Conservation (phyloP, 92 coral and sea anemone species). For the Phenganax stokvisi region DNA sequence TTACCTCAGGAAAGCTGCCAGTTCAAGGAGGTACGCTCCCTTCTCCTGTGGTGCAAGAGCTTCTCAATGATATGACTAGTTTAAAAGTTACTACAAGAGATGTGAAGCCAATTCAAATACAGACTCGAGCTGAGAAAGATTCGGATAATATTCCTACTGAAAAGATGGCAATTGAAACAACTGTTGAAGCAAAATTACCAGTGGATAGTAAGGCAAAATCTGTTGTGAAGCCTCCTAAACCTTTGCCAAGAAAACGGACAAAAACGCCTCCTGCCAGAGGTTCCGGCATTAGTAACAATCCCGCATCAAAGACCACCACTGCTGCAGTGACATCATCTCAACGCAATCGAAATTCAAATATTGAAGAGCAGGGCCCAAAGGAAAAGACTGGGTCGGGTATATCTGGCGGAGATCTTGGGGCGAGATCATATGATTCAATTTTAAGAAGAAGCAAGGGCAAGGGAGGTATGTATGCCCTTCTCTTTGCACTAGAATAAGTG, state of each 20-base stretch:
- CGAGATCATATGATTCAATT: not conserved
- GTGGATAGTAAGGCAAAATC: not conserved
- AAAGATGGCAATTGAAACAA: not conserved
- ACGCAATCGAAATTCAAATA: not conserved
- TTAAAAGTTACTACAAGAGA: constrained; percentile 14
- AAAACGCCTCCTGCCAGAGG: constrained; percentile 33
- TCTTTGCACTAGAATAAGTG: not conserved
- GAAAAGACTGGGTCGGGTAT: not conserved
- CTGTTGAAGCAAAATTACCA: not conserved
- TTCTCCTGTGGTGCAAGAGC: constrained; percentile 23
- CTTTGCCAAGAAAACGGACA: constrained; percentile 27
- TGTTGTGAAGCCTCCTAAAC: constrained; percentile 6
- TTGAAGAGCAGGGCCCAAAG: not conserved
- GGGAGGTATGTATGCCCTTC: not conserved
- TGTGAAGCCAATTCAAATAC: constrained; percentile 28
- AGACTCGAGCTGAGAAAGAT: constrained; percentile 35
- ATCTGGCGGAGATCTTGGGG: not conserved
- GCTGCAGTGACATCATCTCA: constrained; percentile 6
- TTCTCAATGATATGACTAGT: constrained; percentile 4
- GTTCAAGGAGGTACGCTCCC: not conserved
- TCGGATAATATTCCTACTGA: constrained; percentile 1
- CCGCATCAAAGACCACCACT: not conserved
- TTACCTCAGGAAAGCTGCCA: not conserved
- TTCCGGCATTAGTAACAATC: not conserved
- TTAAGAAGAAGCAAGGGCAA: not conserved